Evolutionary conservation across 1,140 invertebrate genomes (phyloP).

Genomic region (Centruroides sculpturatus): DNA sequence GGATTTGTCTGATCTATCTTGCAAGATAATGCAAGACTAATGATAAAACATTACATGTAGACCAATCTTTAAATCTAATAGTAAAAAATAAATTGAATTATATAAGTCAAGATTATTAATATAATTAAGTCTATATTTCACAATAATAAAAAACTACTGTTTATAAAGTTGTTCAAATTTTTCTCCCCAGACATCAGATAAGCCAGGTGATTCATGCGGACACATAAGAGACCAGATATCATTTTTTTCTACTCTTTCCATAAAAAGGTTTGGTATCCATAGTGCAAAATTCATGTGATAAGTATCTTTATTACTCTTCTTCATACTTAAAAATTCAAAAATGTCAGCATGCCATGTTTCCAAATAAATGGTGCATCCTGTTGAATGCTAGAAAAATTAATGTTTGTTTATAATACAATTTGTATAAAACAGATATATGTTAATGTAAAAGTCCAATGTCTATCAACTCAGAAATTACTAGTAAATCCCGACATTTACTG

Average conservation of each 20-base stretch:
- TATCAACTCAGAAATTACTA: too few species aligned
- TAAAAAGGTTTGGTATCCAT: conserved; percentile 98
- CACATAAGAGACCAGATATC: conserved; percentile 94
- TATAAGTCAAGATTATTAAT: too few species aligned
- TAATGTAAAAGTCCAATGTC: too few species aligned
- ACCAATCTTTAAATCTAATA: conserved; percentile 35
- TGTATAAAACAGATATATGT: too few species aligned
- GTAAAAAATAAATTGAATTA: too few species aligned
- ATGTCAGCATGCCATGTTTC: conserved; percentile 98
- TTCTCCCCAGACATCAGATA: conserved; percentile 83
- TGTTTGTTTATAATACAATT: too few species aligned
- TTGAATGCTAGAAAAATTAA: conserved; percentile 48
- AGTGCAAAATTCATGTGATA: conserved; percentile 93
- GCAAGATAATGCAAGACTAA: too few species aligned
- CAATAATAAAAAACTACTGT: conserved; percentile 33
- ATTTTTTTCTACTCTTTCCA: conserved; percentile 82
- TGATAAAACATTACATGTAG: conserved; percentile 40
- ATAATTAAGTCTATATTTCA: too few species aligned
- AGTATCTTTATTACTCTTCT: conserved; percentile 87
- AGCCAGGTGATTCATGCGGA: conserved; percentile 78
- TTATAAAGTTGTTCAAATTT: conserved; percentile 86
- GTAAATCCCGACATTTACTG: too few species aligned
- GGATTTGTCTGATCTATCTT: too few species aligned
- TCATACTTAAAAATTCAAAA: conserved; percentile 84
- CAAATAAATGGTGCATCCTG: conserved; percentile 94